A percentile compares a stretch with the other conserved stretches of the same genome.
These are phyloP conservation scores for Xenopus borealis DNA, from an alignment of 2,113 vertebrate genomes.

Conservation along the genomic window DNA sequence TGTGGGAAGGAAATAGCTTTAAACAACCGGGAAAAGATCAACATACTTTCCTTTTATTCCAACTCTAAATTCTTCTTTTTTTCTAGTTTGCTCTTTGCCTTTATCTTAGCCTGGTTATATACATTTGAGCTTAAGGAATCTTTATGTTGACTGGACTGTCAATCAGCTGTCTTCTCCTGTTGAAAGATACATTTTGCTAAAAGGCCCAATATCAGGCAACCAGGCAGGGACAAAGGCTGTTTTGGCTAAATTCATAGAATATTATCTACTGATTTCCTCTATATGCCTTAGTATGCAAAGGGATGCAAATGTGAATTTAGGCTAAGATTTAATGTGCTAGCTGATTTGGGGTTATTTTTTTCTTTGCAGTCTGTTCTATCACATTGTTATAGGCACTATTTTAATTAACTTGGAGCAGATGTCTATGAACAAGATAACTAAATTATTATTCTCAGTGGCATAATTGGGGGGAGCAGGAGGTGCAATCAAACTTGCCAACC, in stretches of 20 bases:
- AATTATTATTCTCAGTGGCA: too few species aligned
- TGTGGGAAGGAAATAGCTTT: slow-evolving; percentile 21
- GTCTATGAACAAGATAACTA: too few species aligned
- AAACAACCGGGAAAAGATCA: slow-evolving; percentile 2
- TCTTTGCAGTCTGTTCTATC: too few species aligned
- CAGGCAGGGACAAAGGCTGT: slow-evolving; percentile 4
- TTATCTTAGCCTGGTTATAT: slow-evolving; percentile 34
- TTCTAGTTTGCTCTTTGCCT: slow-evolving; percentile 23
- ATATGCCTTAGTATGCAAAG: too few species aligned
- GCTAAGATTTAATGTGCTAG: too few species aligned
- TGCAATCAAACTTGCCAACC: too few species aligned
- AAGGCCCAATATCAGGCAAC: not conserved
- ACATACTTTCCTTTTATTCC: slow-evolving; percentile 23
- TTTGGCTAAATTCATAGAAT: not conserved
- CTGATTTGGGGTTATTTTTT: too few species aligned
- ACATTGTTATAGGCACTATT: too few species aligned
- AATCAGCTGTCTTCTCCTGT: slow-evolving; percentile 20
- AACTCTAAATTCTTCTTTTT: not conserved
- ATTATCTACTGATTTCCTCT: not conserved
- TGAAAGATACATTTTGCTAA: slow-evolving; percentile 34
- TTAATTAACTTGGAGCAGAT: too few species aligned
- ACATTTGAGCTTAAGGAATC: slow-evolving; percentile 28
- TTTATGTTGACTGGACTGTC: slow-evolving; percentile 21
- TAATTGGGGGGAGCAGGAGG: too few species aligned
- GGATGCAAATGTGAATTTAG: too few species aligned